Evolutionary conservation across 1,140 invertebrate species (phyloP), one percentile per base, ranked within the genome.

Genomic region (Colletes latitarsis): DNA sequence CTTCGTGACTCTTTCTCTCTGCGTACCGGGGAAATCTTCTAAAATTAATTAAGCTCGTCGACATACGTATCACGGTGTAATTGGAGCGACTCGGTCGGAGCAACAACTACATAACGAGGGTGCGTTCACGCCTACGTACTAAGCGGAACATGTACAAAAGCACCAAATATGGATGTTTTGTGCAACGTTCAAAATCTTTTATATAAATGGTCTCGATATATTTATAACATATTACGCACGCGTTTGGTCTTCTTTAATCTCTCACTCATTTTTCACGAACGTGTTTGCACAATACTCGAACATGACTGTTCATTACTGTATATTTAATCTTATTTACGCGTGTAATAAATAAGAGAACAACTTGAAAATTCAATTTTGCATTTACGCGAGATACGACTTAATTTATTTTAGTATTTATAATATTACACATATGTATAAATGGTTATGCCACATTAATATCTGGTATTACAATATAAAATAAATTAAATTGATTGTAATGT

Each of bases 31-130:
- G 12, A 63, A 55, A 78, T 69, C 41, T 73, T 74, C 60, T 55
- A 15, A 57, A 76, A 80, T 82, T 77, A 86, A 86, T 86, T 86
- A 81, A 74, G 67, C 49, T 88, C 66, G 53, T 81, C 64, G 77
- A 77, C 46, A 17, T 58, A 62, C 73, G 76, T 60, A 86, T 75
- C 63, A 67, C 76, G 78, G 83, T 88, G 86, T 83, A 90, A 90
- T 86, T 91, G 82, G 89, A 91, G 86, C 90, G 87, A 88, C 78
- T 81, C 86, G 66, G 81, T 84, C 84, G 53, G 58, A 76, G 66
- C 81, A 83, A 88, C 68, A 75, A 86, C 79, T 85, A 12, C 10
- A 10, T 49, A 83, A 89, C 82, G 79, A 87, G 84, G 82, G 81
- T 90, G 81, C 79, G 83, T 90, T 88, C 84, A 82, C 87, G 84